Percentiles rank a stretch among this genome's conserved stretches.
These are phyloP conservation scores for Crypturellus tataupa DNA, from an alignment of 2,797 vertebrate species.

Conservation along the genomic window DNA sequence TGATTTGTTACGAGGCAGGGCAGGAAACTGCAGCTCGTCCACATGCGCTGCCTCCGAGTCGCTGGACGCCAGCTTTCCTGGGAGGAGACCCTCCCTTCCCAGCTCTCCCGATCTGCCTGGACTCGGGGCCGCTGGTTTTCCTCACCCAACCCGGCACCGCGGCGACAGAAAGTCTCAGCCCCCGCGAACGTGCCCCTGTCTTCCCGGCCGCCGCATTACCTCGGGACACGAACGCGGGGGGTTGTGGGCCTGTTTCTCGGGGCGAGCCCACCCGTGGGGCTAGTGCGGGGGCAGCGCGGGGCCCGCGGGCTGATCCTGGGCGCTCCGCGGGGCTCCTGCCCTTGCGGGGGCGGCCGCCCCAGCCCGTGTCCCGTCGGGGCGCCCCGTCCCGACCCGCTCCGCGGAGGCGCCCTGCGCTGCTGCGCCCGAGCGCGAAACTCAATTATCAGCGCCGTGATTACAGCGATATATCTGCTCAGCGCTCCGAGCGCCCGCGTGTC, in stretches of 20 bases:
- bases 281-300: neutral
- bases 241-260: neutral
- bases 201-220: neutral
- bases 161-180: neutral
- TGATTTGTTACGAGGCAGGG: neutral
- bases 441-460: slow-evolving; percentile 52
- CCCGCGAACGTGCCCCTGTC: neutral
- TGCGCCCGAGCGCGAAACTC: neutral
- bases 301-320: neutral
- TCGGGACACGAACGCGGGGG: accelerated
- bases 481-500: slow-evolving; percentile 44
- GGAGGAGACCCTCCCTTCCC: neutral
- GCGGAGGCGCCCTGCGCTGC: neutral
- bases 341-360: neutral
- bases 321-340: neutral
- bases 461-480: slow-evolving; percentile 36
- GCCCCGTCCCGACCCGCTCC: neutral
- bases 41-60: neutral
- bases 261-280: neutral
- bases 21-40: slow-evolving; percentile 22
- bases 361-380: no score
- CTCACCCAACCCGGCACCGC: neutral
- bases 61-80: neutral
- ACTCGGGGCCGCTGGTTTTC: neutral
- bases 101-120: neutral